A percentile compares a stretch with the other conserved stretches of the same genome.
Evolutionary conservation across 2,113 vertebrate genomes (phyloP).

Genomic region (Gymnocephalus cernua): DNA sequence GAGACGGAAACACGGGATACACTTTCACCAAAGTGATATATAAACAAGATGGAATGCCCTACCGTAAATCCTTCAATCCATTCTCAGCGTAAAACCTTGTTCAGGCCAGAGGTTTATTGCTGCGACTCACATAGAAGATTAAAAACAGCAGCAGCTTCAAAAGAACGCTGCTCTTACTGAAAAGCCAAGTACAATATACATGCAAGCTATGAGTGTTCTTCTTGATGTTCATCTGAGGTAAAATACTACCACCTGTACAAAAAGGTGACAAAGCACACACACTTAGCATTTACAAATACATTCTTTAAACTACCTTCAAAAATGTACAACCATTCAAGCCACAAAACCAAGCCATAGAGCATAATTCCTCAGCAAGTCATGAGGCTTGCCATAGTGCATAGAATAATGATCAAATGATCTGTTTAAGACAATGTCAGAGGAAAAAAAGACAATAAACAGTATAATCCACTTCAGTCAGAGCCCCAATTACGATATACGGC

Average conservation of each 20-base stretch:
- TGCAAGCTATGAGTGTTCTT: slow-evolving; percentile 33
- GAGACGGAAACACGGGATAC: slow-evolving; percentile 24
- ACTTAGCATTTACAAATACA: slow-evolving; percentile 23
- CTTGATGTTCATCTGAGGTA: slow-evolving; percentile 60
- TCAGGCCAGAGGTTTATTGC: slow-evolving; percentile 26
- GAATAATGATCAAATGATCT: slow-evolving; percentile 51
- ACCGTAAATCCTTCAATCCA: slow-evolving; percentile 54
- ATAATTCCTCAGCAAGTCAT: slow-evolving; percentile 30
- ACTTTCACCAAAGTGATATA: slow-evolving; percentile 29
- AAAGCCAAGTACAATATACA: slow-evolving; percentile 48
- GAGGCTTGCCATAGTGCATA: slow-evolving; percentile 5
- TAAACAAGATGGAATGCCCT: slow-evolving; percentile 47
- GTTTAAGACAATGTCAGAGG: slow-evolving; percentile 21
- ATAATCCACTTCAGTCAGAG: slow-evolving; percentile 41
- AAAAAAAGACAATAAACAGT: slow-evolving; percentile 25
- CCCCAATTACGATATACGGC: slow-evolving; percentile 45
- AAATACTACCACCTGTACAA: slow-evolving; percentile 63
- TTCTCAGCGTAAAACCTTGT: slow-evolving; percentile 14
- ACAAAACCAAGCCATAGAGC: neutral
- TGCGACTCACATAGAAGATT: slow-evolving; percentile 20
- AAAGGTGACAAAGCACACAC: slow-evolving; percentile 11
- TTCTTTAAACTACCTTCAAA: slow-evolving; percentile 14
- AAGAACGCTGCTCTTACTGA: slow-evolving; percentile 34
- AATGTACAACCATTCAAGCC: neutral
- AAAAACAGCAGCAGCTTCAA: slow-evolving; percentile 54